phyloP scores from a whole-genome alignment of 2,113 vertebrate genomes.

The Centropristis striata region DNA sequence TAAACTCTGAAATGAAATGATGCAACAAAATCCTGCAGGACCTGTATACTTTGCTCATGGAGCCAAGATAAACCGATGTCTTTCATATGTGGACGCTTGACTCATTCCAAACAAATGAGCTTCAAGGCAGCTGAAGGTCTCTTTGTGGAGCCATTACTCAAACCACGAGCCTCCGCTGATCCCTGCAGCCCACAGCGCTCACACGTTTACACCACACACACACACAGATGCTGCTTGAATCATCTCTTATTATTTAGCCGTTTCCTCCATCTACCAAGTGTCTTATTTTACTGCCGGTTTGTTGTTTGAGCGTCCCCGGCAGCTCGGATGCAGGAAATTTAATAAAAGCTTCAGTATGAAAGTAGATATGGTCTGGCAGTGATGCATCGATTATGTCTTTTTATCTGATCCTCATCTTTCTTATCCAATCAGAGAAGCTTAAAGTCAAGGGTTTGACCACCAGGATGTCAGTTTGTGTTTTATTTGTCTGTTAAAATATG shows the following conservation, averaged over 20 bases:
- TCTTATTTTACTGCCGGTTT: neutral
- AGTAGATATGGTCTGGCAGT: neutral
- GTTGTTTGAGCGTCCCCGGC: neutral
- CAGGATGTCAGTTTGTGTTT: no score
- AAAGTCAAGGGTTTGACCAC: neutral
- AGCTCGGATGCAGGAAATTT: neutral
- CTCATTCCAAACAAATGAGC: conserved; percentile 27
- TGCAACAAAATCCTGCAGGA: neutral
- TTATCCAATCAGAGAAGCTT: neutral
- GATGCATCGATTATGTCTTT: no score
- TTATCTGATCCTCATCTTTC: neutral
- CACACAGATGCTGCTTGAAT: conserved; percentile 20
- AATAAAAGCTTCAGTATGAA: neutral
- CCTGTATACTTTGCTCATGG: neutral
- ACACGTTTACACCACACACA: conserved; percentile 17
- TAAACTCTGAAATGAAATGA: neutral
- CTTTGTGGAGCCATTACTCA: conserved; percentile 11
- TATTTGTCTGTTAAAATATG: no score
- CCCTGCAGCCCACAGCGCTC: neutral
- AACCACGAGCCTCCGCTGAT: conserved; percentile 25
- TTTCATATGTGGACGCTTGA: conserved; percentile 2
- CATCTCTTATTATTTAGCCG: neutral
- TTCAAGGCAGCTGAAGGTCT: conserved; percentile 5
- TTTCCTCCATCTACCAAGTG: neutral
- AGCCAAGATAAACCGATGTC: conserved; percentile 29